A percentile compares a stretch with the other conserved stretches of the same genome.
Evolutionary conservation across 2,797 vertebrate genomes (phyloP).

Genomic region (Helicolenus hilgendorfi): DNA sequence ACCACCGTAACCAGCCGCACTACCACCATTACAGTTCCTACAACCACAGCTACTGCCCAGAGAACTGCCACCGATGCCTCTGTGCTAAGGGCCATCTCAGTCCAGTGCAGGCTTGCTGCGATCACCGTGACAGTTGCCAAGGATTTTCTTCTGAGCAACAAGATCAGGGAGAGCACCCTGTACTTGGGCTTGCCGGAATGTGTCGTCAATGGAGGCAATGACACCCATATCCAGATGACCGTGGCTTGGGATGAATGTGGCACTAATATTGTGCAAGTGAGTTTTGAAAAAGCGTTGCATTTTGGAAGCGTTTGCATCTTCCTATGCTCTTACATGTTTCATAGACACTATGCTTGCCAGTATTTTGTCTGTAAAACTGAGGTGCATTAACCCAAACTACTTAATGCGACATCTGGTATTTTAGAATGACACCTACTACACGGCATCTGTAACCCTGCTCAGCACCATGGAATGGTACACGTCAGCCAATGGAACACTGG

Average conservation of each 20-base stretch:
- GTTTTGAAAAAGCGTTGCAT: conserved; percentile 46
- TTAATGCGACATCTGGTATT: conserved; percentile 39
- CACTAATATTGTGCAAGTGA: conserved; percentile 87
- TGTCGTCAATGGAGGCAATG: conserved; percentile 83
- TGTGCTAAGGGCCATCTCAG: conserved; percentile 54
- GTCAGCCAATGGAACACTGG: conserved; percentile 5
- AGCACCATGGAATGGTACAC: conserved; percentile 62
- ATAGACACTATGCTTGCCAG: background rate
- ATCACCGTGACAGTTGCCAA: conserved; percentile 87
- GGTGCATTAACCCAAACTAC: background rate
- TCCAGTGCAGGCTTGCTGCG: conserved; percentile 88
- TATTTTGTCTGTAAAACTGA: background rate
- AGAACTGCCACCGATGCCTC: background rate
- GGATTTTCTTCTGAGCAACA: conserved; percentile 83
- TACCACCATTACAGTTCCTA: background rate
- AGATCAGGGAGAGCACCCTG: conserved; percentile 86
- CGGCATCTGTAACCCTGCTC: conserved; percentile 86
- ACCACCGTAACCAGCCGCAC: background rate
- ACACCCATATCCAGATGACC: conserved; percentile 87
- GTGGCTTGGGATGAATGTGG: conserved; percentile 90
- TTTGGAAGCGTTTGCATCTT: background rate
- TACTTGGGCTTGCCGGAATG: conserved; percentile 92
- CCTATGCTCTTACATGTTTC: background rate
- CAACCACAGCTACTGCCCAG: background rate
- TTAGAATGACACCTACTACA: conserved; percentile 90